Base-by-base conservation (phyloP, 2,113 vertebrate species). In the Microcebus lehilahytsara region DNA sequence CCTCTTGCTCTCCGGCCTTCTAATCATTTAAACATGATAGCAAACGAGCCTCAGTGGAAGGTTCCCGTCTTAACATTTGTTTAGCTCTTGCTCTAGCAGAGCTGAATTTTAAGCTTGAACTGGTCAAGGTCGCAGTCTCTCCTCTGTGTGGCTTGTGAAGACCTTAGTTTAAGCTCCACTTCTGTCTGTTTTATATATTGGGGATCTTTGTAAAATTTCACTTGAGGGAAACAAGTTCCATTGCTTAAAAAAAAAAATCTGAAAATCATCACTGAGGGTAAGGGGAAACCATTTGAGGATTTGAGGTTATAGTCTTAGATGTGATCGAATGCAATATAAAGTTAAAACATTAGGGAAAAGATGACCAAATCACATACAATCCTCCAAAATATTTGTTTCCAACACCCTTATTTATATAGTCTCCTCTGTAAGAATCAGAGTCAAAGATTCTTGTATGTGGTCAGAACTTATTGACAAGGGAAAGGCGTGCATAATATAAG, bases 261-360 rank as follows among this genome's bases (percentile, higher is more conserved):
- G 46, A 78, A 91, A 86, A 79, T 49, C 42, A 78, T 64, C 6
- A 22, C 32, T 72, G 37, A 71, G 37, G 40, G 40, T 62, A 75
- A 56, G n/a, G 77, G 40, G 46, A 80, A 89, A 27, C 27, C 11
- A 86, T 53, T 74, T 64, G 46, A 91, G 60, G 12, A 86, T 53
- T 74, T 64, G 46, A 91, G 60, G 12, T 22, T 8, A 72, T 9
- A 32, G 32, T n/a, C 17, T 30, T 77, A 60, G 58, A 51, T 16
- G 9, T 72, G 32, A 94, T 58, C 9, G 17, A 40, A 30, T 34
- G 27, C 51, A 11, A 56, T 37, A 42, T 25, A 27, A 88, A 22
- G 5, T 74, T 75, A 69, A 81, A 92, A 69, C n/a, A 51, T 49
- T 49, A 67, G 37, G 49, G 34, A 83, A 58, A 91, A 93, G 85